Percentiles rank a stretch among this genome's conserved stretches.
These are phyloP conservation scores for Nomada ruficornis DNA, from an alignment of 2,888 invertebrate species.

Conservation along the genomic window DNA sequence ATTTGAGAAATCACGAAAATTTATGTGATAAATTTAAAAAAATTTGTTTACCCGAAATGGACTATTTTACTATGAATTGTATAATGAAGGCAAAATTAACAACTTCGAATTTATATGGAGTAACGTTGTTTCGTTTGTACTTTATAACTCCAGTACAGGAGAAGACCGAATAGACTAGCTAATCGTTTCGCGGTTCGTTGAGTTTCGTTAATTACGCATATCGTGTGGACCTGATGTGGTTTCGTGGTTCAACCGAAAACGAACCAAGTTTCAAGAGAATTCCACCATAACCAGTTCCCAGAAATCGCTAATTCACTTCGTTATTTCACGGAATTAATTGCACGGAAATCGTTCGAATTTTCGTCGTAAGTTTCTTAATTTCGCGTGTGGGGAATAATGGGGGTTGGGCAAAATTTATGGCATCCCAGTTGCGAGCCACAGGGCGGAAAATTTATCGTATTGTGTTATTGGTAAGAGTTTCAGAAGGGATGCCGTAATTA, in stretches of 20 bases:
- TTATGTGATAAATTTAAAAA: no score
- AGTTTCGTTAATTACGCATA: slow-evolving; percentile 29
- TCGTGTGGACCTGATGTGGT: neutral
- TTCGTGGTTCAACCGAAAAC: neutral
- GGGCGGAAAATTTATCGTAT: slow-evolving; percentile 24
- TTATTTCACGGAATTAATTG: slow-evolving; percentile 6
- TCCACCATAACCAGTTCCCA: neutral
- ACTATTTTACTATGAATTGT: neutral
- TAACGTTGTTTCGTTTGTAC: neutral
- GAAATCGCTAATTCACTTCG: neutral
- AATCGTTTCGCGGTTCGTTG: slow-evolving; percentile 22
- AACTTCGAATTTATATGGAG: neutral
- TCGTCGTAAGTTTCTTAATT: slow-evolving; percentile 7
- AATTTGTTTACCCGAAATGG: no score
- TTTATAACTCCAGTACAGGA: neutral
- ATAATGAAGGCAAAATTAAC: neutral
- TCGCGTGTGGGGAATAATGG: slow-evolving; percentile 6
- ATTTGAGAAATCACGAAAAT: no score
- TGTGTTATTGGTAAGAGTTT: slow-evolving; percentile 18
- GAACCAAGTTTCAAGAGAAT: neutral
- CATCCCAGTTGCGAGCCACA: slow-evolving; percentile 12
- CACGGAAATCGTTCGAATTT: neutral
- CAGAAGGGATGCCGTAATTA: slow-evolving; percentile 2
- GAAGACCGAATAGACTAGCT: neutral
- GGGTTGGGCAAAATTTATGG: slow-evolving; percentile 29